Base-by-base conservation (phyloP, 1,140 invertebrate genomes). In the Dinoponera quadriceps region DNA sequence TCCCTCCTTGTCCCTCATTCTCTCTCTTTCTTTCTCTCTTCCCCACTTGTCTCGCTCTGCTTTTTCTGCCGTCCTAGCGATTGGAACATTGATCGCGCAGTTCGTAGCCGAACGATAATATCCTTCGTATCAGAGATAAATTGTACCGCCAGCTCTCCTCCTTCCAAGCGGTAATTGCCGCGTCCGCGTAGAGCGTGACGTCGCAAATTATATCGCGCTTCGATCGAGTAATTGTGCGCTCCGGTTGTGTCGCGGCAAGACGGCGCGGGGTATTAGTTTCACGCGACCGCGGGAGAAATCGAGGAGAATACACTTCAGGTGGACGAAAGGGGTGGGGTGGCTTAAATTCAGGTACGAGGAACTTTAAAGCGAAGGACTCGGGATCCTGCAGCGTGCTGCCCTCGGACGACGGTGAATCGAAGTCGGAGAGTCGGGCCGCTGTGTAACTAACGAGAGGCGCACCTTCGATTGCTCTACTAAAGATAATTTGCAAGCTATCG, bases 361-460 rank as follows among this genome's bases (percentile, higher is more conserved):
- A 20, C 18, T 59, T 84, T 82, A 82, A 85, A 85, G 49, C 63
- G 4, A 69, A 71, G 75, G 75, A 80, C 62, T 85, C 77, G 54
- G 48, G 66, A 82, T 88, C 83, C 72, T 81, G 82, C 83, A 81
- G 25, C 25, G 90, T 91, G 90, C 90, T 91, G 90, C 90, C 90
- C 83, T 91, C 90, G 74, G 88, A 90, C 90, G 90, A 88, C 80
- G 49, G 14, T 49, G 25, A 22, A 82, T 65, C 73, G 83, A 82
- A 89, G 82, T 83, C 83, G 14, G 63, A 83, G 54, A 77, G 57
- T 82, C 57, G 48, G 25, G n/a, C 68, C 38, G 25, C 66, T 72
- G 71, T 85, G 25, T 71, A 57, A 87, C 38, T 73, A 57, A 29
- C 20, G 81, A 74, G 65, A 65, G 16, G n/a, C n/a, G 2, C 14